Base-by-base conservation (phyloP, 2,113 vertebrate species). In the Elanoides forficatus region DNA sequence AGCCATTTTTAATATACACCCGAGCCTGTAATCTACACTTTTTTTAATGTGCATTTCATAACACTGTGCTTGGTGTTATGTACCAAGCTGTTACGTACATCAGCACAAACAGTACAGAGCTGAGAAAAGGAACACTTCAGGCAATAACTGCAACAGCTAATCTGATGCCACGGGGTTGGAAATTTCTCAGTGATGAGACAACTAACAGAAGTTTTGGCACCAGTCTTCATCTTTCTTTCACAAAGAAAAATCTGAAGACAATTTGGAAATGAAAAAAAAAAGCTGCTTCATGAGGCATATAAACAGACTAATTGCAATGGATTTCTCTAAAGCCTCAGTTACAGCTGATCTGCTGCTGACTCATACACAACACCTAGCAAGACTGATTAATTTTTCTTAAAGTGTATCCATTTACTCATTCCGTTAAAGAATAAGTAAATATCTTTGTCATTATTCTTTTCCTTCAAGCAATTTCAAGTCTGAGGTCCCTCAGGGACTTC, bases 161-260 rank as follows among this genome's bases (percentile, higher is more conserved):
- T 78, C 55, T 78, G 34, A 68, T 59, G 71, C 18, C 25, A 68
- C 0, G 0, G 21, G 32, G 36, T 20, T 79, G 71, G 52, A 89
- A 84, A 85, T 56, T 79, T 85, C 36, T 88, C 5, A 1, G 56
- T 0, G 0, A 81, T 90, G 43, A 95, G 86, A 93, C 60, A 93
- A 88, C 87, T 76, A 94, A 68, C 43, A 80, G 50, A 95, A 55
- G 43, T 68, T 94, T 90, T 82, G 90, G 74, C 86, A 89, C 36
- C 26, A 58, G 16, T 72, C 48, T 55, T 74, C n/a, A 43, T 81
- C 30, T 53, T 66, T 66, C 29, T 60, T 90, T 91, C 55, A 74
- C 63, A 60, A 88, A 48, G 5, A 92, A 95, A 38, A 48, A 93
- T 38, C 52, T 55, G n/a, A 94, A 75, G 53, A 95, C 58, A 76